Evolutionary conservation across 2,797 vertebrate genomes (phyloP).

Genomic region (Poecile montanus): DNA sequence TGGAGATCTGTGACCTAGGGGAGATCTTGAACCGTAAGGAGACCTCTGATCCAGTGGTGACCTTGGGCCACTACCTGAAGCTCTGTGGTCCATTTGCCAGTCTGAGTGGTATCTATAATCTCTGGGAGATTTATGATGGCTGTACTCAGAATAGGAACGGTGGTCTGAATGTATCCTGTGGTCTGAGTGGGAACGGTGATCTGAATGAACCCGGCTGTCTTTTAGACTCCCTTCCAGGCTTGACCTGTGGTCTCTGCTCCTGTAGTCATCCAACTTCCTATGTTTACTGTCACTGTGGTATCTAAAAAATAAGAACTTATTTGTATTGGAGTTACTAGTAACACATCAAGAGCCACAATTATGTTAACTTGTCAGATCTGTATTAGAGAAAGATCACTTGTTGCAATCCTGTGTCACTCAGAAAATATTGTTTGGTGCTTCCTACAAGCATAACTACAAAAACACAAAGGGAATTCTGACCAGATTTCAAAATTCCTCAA

Average conservation of each 20-base stretch:
- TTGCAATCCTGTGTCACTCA: background rate
- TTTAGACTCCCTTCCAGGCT: slow-evolving; percentile 84
- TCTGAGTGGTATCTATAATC: slow-evolving; percentile 94
- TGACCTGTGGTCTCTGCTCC: slow-evolving; percentile 88
- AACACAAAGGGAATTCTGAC: background rate
- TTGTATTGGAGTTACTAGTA: slow-evolving; percentile 20
- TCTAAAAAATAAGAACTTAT: slow-evolving; percentile 57
- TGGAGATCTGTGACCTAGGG: slow-evolving; percentile 88
- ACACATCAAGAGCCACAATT: background rate
- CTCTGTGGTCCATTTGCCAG: slow-evolving; percentile 92
- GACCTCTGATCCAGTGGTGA: slow-evolving; percentile 93
- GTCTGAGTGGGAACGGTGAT: slow-evolving; percentile 85
- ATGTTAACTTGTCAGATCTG: background rate
- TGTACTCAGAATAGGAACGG: slow-evolving; percentile 83
- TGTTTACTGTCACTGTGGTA: slow-evolving; percentile 90
- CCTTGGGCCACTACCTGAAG: slow-evolving; percentile 87
- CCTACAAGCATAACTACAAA: background rate
- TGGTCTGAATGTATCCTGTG: slow-evolving; percentile 81
- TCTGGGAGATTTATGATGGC: slow-evolving; percentile 86
- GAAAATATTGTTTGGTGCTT: background rate
- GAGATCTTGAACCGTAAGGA: slow-evolving; percentile 90
- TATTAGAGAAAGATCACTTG: background rate
- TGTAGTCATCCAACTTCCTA: slow-evolving; percentile 92
- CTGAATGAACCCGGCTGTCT: slow-evolving; percentile 80
- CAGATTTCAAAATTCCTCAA: background rate